These are phyloP conservation scores for Spialia ferax DNA, from an alignment of 2,888 invertebrate species.

Conservation along the genomic window DNA sequence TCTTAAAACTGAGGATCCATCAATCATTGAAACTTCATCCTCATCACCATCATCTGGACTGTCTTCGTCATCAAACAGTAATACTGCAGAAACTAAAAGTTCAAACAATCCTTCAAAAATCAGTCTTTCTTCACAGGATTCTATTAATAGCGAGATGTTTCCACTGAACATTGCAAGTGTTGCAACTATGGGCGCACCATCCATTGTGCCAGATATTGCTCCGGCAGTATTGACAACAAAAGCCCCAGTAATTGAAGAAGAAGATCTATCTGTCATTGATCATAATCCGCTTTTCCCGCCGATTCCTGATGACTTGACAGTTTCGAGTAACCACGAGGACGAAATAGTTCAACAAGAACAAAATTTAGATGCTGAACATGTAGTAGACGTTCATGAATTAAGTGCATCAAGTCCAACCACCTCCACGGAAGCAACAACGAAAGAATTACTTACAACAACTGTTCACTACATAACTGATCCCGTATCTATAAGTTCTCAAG, in stretches of 20 bases:
- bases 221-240: constrained; percentile 62
- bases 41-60: constrained; percentile 54
- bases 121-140: constrained; percentile 72
- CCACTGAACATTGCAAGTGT: constrained; percentile 62
- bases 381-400: constrained; percentile 57
- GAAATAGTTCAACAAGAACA: constrained; percentile 68
- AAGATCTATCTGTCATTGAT: constrained; percentile 68
- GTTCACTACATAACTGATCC: constrained; percentile 53
- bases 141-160: constrained; percentile 67
- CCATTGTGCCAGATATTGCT: constrained; percentile 52
- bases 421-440: constrained; percentile 52
- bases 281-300: constrained; percentile 82
- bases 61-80: constrained; percentile 50
- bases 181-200: constrained; percentile 60
- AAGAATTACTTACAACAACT: constrained; percentile 56
- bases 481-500: constrained; percentile 52
- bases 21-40: constrained; percentile 60
- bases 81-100: constrained; percentile 49
- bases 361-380: constrained; percentile 63
- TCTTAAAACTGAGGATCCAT: constrained; percentile 59
- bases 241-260: constrained; percentile 71
- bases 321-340: constrained; percentile 73
- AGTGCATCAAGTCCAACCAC: constrained; percentile 53
- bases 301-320: constrained; percentile 76
- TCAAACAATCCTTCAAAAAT: constrained; percentile 71